Evolutionary conservation across 2,113 vertebrate species (phyloP), one percentile per base, ranked within the genome.

Genomic region (Actenoides lindsayi): DNA sequence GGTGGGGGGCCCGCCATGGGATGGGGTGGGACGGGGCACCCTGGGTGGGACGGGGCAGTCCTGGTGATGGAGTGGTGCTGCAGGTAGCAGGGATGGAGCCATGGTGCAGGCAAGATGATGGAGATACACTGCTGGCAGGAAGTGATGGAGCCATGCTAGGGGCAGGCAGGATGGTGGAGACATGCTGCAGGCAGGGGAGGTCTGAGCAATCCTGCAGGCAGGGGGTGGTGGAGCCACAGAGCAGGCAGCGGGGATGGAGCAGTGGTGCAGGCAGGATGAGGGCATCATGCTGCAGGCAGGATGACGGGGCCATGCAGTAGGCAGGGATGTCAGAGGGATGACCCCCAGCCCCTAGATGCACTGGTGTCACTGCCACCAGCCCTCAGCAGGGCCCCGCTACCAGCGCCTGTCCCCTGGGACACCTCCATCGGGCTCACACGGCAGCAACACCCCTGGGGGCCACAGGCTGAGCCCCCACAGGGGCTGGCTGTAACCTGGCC

Each of bases 1-100:
- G 89, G 92, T 30, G 16, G 85, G 85, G 84, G 74, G 35, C 37
- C 37, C 1, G 3, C 48, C 1, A 9, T 1, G 39, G 74, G 39
- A 42, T 7, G 28, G 27, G n/a, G 27, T 54, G 75, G 57, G 62
- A 82, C 1, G 2, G 23, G 39, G 15, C 33, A 56, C 25, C 79
- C 46, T 0, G 0, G 57, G 20, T 35, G 17, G 27, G 51, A 35
- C 0, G 5, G 4, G 6, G 20, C 17, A 8, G 11, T 53, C 33
- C 44, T 6, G 5, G 46, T 6, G 3, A 2, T 57, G 53, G 30
- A 41, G 62, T 15, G 8, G 46, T 33, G 65, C n/a, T 51, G 39
- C 20, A 6, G 73, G 37, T 25, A 44, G 35, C 9, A 19, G 5
- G 12, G 16, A 16, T 12, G 33, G 63, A 46, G 37, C 42, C 4